Base-by-base conservation (phyloP, 2,113 vertebrate genomes). In the Rhipidura dahli region DNA sequence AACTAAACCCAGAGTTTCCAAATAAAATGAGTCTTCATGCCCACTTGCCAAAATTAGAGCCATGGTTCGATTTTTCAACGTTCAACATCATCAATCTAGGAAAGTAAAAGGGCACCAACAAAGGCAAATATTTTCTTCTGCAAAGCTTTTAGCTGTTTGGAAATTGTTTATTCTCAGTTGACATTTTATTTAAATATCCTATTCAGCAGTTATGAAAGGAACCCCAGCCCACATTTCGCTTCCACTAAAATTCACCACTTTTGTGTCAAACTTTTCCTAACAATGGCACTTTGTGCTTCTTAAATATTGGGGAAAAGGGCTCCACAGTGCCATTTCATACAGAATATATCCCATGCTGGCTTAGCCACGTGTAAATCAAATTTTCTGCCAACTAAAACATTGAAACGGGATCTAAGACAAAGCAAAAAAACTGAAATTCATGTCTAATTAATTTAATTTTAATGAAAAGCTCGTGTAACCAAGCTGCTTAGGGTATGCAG, bases 181-280 rank as follows among this genome's bases (percentile, higher is more conserved):
- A 72, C 49, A 50, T 57, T 93, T 91, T 91, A 91, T 78, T 94
- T 82, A 91, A 85, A 83, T 90, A 80, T 28, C 27, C 54, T 39
- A 31, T 18, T 72, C 50, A 63, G 42, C 40, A 87, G 69, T 78
- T 84, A 79, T 15, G 57, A 95, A 93, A 94, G 54, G 16, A 85
- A 59, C 39, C 66, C 61, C 28, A 75, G 50, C 54, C 51, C 42
- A 68, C 78, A 83, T 64, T 87, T 91, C 49, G 76, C 51, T 82
- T 91, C 39, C 42, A 90, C 50, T 86, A 88, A 94, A 94, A 93
- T 47, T 65, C 82, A 94, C 42, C 16, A 13, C 19, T 83, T 89
- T 57, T 82, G 35, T 90, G 47, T 65, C 84, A 89, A 72, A 69
- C 56, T 69, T 16, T 5, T 49, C 63, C 35, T 44, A 80, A 93